These are phyloP conservation scores for Agrilus biguttatus DNA, from an alignment of 2,888 invertebrate genomes.

Conservation along the genomic window DNA sequence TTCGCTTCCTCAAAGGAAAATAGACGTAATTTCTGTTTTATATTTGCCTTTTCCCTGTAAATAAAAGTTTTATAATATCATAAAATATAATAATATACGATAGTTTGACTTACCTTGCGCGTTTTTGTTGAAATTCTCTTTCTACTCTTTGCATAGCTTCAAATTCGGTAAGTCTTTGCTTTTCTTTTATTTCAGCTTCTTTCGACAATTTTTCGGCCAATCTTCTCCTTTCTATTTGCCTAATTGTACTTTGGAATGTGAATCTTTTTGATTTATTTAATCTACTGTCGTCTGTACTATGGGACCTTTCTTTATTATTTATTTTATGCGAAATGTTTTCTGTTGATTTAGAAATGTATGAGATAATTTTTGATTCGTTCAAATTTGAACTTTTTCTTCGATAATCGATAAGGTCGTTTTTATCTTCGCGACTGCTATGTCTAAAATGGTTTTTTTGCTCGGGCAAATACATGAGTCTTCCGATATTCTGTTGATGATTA, in stretches of 20 bases:
- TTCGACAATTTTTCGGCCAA: slow-evolving; percentile 61
- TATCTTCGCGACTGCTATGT: slow-evolving; percentile 2
- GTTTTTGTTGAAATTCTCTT: slow-evolving; percentile 74
- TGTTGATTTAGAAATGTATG: too few relatives aligned
- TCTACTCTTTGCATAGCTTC: slow-evolving; percentile 76
- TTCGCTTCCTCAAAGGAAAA: slow-evolving; percentile 48
- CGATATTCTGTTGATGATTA: slow-evolving; percentile 32
- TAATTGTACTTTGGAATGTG: slow-evolving; percentile 70
- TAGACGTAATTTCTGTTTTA: slow-evolving; percentile 58
- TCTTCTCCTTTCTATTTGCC: slow-evolving; percentile 62
- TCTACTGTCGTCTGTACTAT: slow-evolving; percentile 1
- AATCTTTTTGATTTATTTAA: slow-evolving; percentile 45
- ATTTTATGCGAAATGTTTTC: neutral
- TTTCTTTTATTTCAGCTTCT: slow-evolving; percentile 64
- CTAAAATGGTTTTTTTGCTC: slow-evolving; percentile 9
- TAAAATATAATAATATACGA: neutral
- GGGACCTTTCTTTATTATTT: slow-evolving; percentile 7
- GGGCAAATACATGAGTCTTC: slow-evolving; percentile 71
- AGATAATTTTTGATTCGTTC: too few relatives aligned
- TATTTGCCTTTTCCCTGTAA: slow-evolving; percentile 51
- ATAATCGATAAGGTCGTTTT: neutral
- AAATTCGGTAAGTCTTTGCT: slow-evolving; percentile 57
- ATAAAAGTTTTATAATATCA: neutral
- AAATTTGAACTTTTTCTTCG: too few relatives aligned
- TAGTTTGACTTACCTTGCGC: slow-evolving; percentile 37